phyloP scores from a whole-genome alignment of 2,888 invertebrate species.

The Andrena praecox region DNA sequence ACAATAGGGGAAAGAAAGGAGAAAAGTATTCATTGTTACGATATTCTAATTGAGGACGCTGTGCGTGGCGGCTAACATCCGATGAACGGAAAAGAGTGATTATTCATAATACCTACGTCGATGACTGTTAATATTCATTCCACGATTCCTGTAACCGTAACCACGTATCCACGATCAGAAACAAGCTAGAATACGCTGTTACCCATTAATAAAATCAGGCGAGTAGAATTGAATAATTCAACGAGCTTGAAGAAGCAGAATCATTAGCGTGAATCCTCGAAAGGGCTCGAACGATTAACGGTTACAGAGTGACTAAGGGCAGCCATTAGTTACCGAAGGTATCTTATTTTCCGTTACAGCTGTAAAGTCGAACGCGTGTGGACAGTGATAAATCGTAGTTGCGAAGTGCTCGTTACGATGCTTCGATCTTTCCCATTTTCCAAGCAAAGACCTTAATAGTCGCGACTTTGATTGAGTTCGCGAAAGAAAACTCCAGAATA shows the following conservation, averaged over 20 bases:
- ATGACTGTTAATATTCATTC: slow-evolving; percentile 74
- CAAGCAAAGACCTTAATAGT: background rate
- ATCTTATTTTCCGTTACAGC: slow-evolving; percentile 2
- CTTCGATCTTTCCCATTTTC: background rate
- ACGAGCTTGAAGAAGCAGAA: background rate
- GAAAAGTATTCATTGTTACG: slow-evolving; percentile 6
- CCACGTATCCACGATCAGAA: slow-evolving; percentile 29
- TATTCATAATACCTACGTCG: slow-evolving; percentile 67
- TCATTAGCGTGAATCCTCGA: background rate
- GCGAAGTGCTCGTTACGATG: slow-evolving; percentile 6
- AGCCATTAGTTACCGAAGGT: slow-evolving; percentile 45
- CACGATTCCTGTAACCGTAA: slow-evolving; percentile 64
- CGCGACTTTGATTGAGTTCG: background rate
- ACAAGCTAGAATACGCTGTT: background rate
- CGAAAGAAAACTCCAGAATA: background rate
- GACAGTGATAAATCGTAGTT: slow-evolving; percentile 8
- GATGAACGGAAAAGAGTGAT: slow-evolving; percentile 70
- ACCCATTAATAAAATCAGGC: background rate
- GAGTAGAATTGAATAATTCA: background rate
- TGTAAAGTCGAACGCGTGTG: background rate
- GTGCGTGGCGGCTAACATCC: slow-evolving; percentile 45
- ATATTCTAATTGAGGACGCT: slow-evolving; percentile 10
- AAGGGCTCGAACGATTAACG: slow-evolving; percentile 26
- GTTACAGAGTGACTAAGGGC: slow-evolving; percentile 24
- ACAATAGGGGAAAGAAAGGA: background rate